Evolutionary conservation across 2,113 vertebrate genomes (phyloP).

Genomic region (Upupa epops): DNA sequence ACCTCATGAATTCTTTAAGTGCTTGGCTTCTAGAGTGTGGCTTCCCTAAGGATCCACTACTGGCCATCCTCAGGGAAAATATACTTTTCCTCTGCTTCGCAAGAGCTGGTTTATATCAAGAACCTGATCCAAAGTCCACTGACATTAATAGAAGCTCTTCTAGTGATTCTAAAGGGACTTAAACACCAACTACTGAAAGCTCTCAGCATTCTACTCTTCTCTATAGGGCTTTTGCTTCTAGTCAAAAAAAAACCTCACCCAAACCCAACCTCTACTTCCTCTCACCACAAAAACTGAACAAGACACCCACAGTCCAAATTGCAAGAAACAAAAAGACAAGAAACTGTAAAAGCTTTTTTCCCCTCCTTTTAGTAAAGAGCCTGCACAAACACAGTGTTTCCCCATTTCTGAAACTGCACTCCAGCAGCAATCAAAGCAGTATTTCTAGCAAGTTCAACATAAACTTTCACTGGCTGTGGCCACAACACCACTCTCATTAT

Average conservation of each 20-base stretch:
- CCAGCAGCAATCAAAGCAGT: neutral
- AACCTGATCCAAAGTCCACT: neutral
- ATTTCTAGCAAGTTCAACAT: neutral
- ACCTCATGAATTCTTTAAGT: neutral
- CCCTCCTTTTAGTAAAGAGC: neutral
- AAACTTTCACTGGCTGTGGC: neutral
- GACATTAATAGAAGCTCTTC: neutral
- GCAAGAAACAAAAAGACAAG: neutral
- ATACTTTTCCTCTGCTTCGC: neutral
- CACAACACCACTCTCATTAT: neutral
- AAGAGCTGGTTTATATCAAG: neutral
- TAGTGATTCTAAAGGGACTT: neutral
- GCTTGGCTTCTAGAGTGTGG: neutral
- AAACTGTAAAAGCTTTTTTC: neutral
- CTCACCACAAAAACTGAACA: neutral
- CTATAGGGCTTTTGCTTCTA: neutral
- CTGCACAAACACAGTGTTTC: neutral
- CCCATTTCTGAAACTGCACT: neutral
- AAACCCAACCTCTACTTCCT: accelerated
- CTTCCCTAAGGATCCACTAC: neutral
- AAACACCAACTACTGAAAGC: neutral
- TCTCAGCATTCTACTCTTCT: neutral
- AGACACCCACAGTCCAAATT: neutral
- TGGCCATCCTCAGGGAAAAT: neutral
- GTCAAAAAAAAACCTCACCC: too few species aligned